phyloP scores from a whole-genome alignment of 2,888 invertebrate species.

The Oxytorus armatus region DNA sequence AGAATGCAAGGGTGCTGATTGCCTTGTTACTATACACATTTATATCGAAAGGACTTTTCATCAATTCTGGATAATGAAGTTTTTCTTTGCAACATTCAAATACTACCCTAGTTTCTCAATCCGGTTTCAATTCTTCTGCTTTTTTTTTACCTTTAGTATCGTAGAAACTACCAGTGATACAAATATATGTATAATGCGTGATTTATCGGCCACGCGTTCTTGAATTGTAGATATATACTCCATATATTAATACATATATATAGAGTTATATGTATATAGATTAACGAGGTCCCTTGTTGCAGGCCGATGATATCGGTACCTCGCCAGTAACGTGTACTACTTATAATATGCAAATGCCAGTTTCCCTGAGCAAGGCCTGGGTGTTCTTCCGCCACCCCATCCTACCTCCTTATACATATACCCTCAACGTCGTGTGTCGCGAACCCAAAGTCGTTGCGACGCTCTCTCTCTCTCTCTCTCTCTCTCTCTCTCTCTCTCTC shows the following conservation, averaged over 20 bases:
- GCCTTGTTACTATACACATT: neutral
- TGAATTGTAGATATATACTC: constrained; percentile 71
- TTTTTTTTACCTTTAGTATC: neutral
- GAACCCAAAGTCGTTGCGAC: constrained; percentile 9
- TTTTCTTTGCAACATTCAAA: neutral
- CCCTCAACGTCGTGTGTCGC: constrained; percentile 41
- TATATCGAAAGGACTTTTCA: neutral
- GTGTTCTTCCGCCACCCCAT: constrained; percentile 47
- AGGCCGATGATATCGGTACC: constrained; percentile 79
- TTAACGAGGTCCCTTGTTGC: constrained; percentile 79
- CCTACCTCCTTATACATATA: constrained; percentile 39
- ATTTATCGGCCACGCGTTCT: constrained; percentile 70
- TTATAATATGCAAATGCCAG: constrained; percentile 84
- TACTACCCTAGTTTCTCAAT: constrained; percentile 1
- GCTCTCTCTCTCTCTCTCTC: neutral
- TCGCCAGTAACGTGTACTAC: constrained; percentile 81
- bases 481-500: constrained; percentile 5
- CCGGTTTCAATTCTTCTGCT: constrained; percentile 3
- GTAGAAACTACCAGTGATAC: neutral
- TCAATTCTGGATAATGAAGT: neutral
- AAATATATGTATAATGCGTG: constrained; percentile 16
- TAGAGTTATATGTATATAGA: constrained; percentile 74
- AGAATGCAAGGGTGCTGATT: neutral
- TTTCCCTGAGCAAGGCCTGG: constrained; percentile 67
- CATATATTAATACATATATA: constrained; percentile 25